Conservation (phyloP, 2,113 vertebrate species). For the Clarias batrachus region DNA sequence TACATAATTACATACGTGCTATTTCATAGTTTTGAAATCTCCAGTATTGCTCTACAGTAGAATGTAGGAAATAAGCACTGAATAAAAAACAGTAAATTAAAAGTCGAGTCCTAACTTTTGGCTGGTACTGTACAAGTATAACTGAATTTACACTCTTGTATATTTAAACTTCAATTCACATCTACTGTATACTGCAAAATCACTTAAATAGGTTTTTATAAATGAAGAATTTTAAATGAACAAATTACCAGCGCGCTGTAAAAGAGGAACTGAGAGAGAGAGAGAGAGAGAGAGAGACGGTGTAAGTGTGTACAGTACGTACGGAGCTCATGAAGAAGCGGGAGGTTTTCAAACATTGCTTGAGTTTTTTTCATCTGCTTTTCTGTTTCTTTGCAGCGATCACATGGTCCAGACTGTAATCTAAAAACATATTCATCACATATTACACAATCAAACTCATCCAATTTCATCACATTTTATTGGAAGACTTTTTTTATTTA, state of each 20-base stretch:
- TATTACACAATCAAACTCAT: not conserved
- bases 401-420: conserved; percentile 81
- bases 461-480: not conserved
- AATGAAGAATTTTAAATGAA: not conserved
- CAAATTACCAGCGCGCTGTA: not conserved
- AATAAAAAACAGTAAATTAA: too few relatives aligned
- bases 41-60: too few relatives aligned
- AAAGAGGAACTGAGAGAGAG: not conserved
- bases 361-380: conserved; percentile 83
- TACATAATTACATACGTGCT: too few relatives aligned
- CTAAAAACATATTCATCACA: conserved; percentile 63
- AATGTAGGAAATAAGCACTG: too few relatives aligned
- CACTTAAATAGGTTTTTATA: not conserved
- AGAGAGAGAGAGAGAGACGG: not conserved
- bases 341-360: conserved; percentile 80
- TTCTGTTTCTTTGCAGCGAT: conserved; percentile 82
- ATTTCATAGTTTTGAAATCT: too few relatives aligned
- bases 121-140: not conserved
- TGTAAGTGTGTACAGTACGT: conserved; percentile 61
- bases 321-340: conserved; percentile 85
- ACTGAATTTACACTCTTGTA: not conserved
- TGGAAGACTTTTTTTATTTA: too few relatives aligned
- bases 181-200: not conserved
- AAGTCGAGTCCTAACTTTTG: too few relatives aligned
- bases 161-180: not conserved